phyloP scores from a whole-genome alignment of 2,888 invertebrate species.

The Macropis europaea region DNA sequence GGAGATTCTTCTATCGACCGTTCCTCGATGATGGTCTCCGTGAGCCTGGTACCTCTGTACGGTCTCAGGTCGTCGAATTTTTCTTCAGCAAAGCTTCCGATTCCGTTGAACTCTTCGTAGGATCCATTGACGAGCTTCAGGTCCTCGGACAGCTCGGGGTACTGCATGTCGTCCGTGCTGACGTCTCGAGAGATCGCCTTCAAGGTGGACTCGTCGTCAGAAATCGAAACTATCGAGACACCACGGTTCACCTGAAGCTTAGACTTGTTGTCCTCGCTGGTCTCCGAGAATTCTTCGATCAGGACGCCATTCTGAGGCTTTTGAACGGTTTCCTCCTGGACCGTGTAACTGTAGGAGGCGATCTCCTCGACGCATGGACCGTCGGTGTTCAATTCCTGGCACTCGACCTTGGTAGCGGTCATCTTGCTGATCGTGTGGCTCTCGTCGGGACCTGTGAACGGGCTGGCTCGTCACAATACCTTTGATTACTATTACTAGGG shows the following conservation, averaged over 20 bases:
- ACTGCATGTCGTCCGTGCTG: slow-evolving; percentile 82
- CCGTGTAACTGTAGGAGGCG: slow-evolving; percentile 83
- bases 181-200: slow-evolving; percentile 83
- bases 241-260: slow-evolving; percentile 80
- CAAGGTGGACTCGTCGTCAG: slow-evolving; percentile 84
- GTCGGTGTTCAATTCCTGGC: slow-evolving; percentile 81
- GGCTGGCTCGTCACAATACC: slow-evolving; percentile 64
- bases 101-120: slow-evolving; percentile 61
- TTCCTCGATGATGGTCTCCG: slow-evolving; percentile 79
- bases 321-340: slow-evolving; percentile 80
- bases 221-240: slow-evolving; percentile 85
- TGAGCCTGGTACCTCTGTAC: slow-evolving; percentile 60
- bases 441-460: slow-evolving; percentile 84
- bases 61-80: slow-evolving; percentile 61
- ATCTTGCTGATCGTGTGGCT: slow-evolving; percentile 85
- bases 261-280: slow-evolving; percentile 79
- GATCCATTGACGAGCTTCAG: slow-evolving; percentile 60
- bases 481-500: slow-evolving; percentile 25
- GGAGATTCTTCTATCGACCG: slow-evolving; percentile 81
- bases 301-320: slow-evolving; percentile 75
- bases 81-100: slow-evolving; percentile 58
- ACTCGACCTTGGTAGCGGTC: slow-evolving; percentile 83
- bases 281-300: slow-evolving; percentile 79
- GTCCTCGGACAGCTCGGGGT: slow-evolving; percentile 60
- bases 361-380: slow-evolving; percentile 84